These are phyloP conservation scores for Siphamia tubifer DNA, from an alignment of 2,113 vertebrate genomes.

Conservation along the genomic window DNA sequence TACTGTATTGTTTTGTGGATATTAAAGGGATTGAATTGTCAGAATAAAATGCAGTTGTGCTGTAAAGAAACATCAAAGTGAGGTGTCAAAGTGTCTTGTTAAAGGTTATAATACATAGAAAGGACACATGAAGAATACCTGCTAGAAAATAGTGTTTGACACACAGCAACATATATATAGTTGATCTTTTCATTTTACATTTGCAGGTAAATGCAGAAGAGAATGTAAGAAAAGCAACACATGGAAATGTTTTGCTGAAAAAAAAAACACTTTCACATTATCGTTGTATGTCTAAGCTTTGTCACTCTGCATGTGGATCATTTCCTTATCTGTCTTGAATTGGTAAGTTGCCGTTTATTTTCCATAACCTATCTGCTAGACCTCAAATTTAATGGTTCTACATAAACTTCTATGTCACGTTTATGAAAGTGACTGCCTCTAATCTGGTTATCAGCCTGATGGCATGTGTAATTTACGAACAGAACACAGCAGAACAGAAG, in stretches of 20 bases:
- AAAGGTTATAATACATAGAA: conserved; percentile 46
- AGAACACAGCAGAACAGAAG: background rate
- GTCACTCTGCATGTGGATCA: background rate
- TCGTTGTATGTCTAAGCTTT: background rate
- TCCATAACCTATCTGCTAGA: conserved; percentile 13
- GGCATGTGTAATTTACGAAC: conserved; percentile 48
- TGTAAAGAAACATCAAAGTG: conserved; percentile 39
- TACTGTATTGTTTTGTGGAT: conserved; percentile 19
- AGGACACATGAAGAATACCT: conserved; percentile 21
- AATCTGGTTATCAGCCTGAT: conserved; percentile 42
- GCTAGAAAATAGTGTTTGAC: conserved; percentile 4
- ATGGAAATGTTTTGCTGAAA: background rate
- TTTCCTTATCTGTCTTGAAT: background rate
- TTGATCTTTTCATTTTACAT: no score
- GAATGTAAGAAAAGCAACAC: background rate
- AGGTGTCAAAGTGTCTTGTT: conserved; percentile 51
- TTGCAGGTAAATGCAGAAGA: background rate
- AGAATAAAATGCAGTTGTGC: conserved; percentile 38
- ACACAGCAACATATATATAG: background rate
- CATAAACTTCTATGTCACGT: conserved; percentile 34
- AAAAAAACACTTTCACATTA: background rate
- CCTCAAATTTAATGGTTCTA: conserved; percentile 33
- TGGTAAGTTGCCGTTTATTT: conserved; percentile 9
- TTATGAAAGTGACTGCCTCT: conserved; percentile 19
- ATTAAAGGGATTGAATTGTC: conserved; percentile 46